These are phyloP conservation scores for Idaea aversata DNA, from an alignment of 2,888 invertebrate genomes.

Conservation along the genomic window DNA sequence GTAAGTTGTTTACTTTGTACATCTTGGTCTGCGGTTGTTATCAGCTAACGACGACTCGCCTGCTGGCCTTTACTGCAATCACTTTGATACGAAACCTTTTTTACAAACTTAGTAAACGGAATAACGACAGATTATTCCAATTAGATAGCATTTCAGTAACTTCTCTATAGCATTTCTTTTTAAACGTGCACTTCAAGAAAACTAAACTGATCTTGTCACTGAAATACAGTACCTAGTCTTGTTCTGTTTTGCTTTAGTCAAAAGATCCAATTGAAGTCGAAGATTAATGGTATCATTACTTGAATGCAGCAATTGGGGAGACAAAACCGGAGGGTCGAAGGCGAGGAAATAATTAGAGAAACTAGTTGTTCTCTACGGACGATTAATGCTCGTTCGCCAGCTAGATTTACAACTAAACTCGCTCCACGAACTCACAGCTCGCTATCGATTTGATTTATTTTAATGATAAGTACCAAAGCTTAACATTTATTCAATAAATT, in stretches of 20 bases:
- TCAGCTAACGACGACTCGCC: neutral
- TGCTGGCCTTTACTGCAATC: neutral
- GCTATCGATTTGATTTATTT: slow-evolving; percentile 18
- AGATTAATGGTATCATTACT: slow-evolving; percentile 51
- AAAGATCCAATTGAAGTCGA: slow-evolving; percentile 41
- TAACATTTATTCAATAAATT: neutral
- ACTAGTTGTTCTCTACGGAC: slow-evolving; percentile 60
- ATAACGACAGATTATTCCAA: neutral
- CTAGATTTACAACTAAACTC: slow-evolving; percentile 48
- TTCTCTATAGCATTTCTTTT: neutral
- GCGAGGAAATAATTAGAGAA: slow-evolving; percentile 68
- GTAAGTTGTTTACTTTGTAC: slow-evolving; percentile 9
- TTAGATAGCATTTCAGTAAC: neutral
- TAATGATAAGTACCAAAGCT: slow-evolving; percentile 2
- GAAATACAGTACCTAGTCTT: slow-evolving; percentile 7
- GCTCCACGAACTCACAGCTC: slow-evolving; percentile 44
- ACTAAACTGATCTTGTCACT: neutral
- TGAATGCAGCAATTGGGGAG: slow-evolving; percentile 50
- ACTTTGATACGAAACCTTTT: neutral
- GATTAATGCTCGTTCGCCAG: slow-evolving; percentile 67
- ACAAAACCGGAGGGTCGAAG: slow-evolving; percentile 59
- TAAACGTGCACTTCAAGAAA: neutral
- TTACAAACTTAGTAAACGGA: neutral
- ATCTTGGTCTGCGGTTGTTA: slow-evolving; percentile 1
- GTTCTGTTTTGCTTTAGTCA: slow-evolving; percentile 23